phyloP scores from a whole-genome alignment of 2,797 vertebrate species.

The Choloepus didactylus region DNA sequence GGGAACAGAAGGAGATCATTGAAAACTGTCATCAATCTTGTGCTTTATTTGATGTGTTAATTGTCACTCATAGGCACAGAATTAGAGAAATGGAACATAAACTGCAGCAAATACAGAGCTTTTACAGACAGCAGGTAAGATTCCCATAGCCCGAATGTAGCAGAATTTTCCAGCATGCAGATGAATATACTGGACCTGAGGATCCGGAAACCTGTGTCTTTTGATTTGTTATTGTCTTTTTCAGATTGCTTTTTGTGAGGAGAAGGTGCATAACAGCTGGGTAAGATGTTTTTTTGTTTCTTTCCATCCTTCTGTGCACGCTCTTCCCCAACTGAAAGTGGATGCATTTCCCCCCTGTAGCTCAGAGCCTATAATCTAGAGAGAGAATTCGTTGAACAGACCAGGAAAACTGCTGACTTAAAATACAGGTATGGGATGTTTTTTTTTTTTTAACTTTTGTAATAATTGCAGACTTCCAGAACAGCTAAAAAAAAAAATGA shows the following conservation, averaged over 20 bases:
- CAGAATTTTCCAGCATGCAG: not conserved
- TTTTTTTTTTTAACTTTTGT: no score
- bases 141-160: not conserved
- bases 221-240: conserved; percentile 25
- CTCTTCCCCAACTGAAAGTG: not conserved
- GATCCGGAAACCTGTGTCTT: not conserved
- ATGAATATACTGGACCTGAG: not conserved
- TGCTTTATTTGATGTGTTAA: not conserved
- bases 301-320: not conserved
- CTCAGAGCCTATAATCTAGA: conserved; percentile 92
- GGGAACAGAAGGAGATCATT: not conserved
- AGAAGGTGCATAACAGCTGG: conserved; percentile 95
- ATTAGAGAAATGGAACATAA: conserved; percentile 95
- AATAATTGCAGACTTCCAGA: no score
- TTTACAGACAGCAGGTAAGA: conserved; percentile 93
- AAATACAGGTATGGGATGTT: conserved; percentile 90
- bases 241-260: conserved; percentile 93
- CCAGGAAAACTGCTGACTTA: conserved; percentile 91
- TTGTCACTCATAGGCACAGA: conserved; percentile 86
- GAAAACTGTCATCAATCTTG: not conserved
- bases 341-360: conserved; percentile 80
- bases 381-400: conserved; percentile 92
- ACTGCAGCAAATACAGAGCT: conserved; percentile 93
- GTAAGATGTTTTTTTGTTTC: conserved; percentile 85
- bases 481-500: no score